These are phyloP conservation scores for Channa striata DNA, from an alignment of 2,797 vertebrate genomes.

Conservation along the genomic window DNA sequence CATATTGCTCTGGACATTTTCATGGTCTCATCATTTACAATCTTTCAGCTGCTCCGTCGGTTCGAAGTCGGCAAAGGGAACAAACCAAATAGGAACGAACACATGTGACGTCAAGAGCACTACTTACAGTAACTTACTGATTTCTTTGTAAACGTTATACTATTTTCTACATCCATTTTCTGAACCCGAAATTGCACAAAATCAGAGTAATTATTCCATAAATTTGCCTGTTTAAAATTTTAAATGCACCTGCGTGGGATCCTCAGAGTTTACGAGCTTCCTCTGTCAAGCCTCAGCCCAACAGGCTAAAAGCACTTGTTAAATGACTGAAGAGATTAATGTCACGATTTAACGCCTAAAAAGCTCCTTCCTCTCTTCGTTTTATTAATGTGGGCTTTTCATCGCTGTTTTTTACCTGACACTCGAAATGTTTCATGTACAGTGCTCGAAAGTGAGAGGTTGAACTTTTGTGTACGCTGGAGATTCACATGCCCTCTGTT, in stretches of 20 bases:
- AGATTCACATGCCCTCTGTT: slow-evolving; percentile 13
- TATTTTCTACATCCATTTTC: slow-evolving; percentile 25
- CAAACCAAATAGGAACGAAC: no score
- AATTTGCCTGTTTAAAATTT: slow-evolving; percentile 31
- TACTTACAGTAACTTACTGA: neutral
- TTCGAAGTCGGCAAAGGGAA: no score
- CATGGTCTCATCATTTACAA: neutral
- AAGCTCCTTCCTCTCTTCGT: slow-evolving; percentile 30
- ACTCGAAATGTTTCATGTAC: slow-evolving; percentile 12
- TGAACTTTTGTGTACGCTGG: slow-evolving; percentile 16
- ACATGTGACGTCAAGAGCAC: neutral
- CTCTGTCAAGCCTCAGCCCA: slow-evolving; percentile 12
- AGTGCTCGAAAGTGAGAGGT: slow-evolving; percentile 20
- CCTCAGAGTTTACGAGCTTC: slow-evolving; percentile 17
- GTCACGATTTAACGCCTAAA: slow-evolving; percentile 20
- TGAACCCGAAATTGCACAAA: neutral
- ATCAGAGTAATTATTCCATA: slow-evolving; percentile 26
- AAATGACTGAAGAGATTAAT: slow-evolving; percentile 28
- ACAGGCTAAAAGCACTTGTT: slow-evolving; percentile 51
- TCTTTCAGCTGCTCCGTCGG: neutral
- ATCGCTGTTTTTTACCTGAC: slow-evolving; percentile 27
- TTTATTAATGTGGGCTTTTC: slow-evolving; percentile 13
- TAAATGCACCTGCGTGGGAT: slow-evolving; percentile 36
- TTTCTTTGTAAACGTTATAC: slow-evolving; percentile 18
- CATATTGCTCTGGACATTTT: no score